phyloP scores from a whole-genome alignment of 2,797 vertebrate genomes.

The Setipinna tenuifilis region DNA sequence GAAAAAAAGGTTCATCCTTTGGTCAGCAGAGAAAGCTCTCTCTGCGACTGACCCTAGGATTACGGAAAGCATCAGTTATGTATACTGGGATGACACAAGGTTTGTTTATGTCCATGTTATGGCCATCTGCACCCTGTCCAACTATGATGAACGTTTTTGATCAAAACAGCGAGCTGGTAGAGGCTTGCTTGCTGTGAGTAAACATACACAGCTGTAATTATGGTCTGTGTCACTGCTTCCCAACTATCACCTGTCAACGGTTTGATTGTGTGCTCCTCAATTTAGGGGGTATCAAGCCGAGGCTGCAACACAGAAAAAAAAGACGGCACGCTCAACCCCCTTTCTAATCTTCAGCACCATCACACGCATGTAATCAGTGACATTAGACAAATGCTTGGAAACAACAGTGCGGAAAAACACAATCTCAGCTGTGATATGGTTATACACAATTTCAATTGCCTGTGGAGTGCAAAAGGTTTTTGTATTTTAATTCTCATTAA shows the following conservation, averaged over 20 bases:
- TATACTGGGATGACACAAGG: background rate
- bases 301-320: background rate
- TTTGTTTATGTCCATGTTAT: background rate
- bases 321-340: background rate
- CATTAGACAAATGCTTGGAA: slow-evolving; percentile 11
- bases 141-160: background rate
- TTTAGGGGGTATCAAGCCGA: background rate
- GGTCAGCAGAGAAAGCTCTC: background rate
- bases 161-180: background rate
- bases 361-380: background rate
- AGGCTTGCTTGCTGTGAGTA: background rate
- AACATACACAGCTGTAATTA: background rate
- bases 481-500: background rate
- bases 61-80: background rate
- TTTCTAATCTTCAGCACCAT: background rate
- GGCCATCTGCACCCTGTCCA: background rate
- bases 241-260: background rate
- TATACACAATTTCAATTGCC: background rate
- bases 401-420: background rate
- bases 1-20: background rate
- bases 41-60: background rate
- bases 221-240: background rate
- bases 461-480: background rate
- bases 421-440: background rate
- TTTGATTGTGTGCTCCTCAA: background rate